phyloP scores from a whole-genome alignment of 2,888 invertebrate species.

The Clanis bilineata region DNA sequence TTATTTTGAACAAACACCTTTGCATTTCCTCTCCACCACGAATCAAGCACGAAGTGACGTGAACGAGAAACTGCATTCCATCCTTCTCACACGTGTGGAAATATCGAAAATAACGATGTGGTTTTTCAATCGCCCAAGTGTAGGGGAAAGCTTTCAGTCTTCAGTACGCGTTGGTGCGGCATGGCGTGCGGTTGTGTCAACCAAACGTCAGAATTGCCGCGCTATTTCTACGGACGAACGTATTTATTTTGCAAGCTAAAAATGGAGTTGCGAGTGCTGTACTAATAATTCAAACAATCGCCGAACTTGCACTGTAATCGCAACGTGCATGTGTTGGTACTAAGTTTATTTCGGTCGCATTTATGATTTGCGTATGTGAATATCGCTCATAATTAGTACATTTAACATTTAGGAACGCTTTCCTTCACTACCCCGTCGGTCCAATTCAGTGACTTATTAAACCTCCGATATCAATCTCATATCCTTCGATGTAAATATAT shows the following conservation, averaged over 20 bases:
- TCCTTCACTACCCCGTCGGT: conserved; percentile 52
- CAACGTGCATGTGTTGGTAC: conserved; percentile 41
- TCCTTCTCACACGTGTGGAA: conserved; percentile 51
- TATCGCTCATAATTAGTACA: conserved; percentile 31
- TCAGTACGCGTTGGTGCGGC: conserved; percentile 77
- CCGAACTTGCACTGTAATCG: conserved; percentile 23
- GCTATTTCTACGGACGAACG: conserved; percentile 43
- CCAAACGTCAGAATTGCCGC: conserved; percentile 50
- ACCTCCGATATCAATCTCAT: conserved; percentile 58
- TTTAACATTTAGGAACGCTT: conserved; percentile 28
- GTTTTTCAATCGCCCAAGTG: conserved; percentile 53
- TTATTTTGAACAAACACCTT: conserved; percentile 73
- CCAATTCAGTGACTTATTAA: conserved; percentile 70
- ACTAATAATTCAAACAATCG: conserved; percentile 23
- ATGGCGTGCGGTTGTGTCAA: conserved; percentile 56
- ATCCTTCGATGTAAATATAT: conserved; percentile 43
- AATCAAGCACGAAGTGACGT: conserved; percentile 35
- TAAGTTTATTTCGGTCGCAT: conserved; percentile 58
- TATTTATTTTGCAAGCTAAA: conserved; percentile 45
- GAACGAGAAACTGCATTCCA: conserved; percentile 25
- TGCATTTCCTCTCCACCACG: conserved; percentile 60
- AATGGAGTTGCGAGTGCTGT: conserved; percentile 29
- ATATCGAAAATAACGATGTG: conserved; percentile 47
- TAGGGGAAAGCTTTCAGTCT: conserved; percentile 62
- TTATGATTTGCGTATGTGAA: conserved; percentile 39